Conservation (phyloP, 1,140 invertebrate species). For the Caenorhabditis elegans region DNA sequence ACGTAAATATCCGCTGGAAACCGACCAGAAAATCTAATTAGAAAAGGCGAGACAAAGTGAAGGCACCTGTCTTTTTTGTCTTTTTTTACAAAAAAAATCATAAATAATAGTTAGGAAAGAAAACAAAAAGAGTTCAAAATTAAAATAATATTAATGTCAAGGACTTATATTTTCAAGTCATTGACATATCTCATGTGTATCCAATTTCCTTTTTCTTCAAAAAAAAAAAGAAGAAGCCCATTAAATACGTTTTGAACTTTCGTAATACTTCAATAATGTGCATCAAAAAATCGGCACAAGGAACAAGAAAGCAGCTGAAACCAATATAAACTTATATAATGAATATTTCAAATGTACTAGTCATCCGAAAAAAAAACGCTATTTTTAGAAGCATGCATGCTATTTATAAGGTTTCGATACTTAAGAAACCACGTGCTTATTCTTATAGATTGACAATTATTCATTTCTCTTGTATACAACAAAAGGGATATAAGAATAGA, state of each 20-base stretch:
- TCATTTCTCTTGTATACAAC: too few species aligned
- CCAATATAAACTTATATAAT: too few species aligned
- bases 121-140: background rate
- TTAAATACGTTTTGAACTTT: background rate
- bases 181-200: background rate
- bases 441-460: background rate
- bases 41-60: background rate
- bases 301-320: background rate
- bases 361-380: too few species aligned
- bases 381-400: background rate
- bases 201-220: background rate
- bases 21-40: background rate
- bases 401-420: constrained; percentile 1
- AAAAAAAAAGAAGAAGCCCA: too few species aligned
- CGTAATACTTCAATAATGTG: background rate
- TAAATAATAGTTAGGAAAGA: too few species aligned
- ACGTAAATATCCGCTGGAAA: background rate
- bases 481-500: background rate
- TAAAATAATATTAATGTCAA: background rate
- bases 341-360: too few species aligned
- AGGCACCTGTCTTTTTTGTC: background rate
- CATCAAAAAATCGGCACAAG: background rate
- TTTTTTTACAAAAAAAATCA: too few species aligned
- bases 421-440: background rate
- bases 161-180: background rate